Base-by-base conservation (phyloP, 2,888 invertebrate species). In the Lobophora halterata region DNA sequence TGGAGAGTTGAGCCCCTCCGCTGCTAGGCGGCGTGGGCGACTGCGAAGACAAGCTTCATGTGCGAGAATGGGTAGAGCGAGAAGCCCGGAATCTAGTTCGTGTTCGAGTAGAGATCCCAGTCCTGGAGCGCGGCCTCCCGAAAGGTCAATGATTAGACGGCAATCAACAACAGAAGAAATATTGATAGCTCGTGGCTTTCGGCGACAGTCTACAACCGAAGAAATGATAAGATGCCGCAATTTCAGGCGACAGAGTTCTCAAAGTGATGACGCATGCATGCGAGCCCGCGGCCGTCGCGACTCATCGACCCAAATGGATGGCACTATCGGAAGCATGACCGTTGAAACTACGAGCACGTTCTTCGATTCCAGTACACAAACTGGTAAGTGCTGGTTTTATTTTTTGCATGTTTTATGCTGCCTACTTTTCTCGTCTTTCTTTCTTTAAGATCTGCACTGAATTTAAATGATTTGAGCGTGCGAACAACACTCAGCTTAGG, bases 141-240 rank as follows among this genome's bases (percentile, higher is more conserved):
- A 92, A 20, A 88, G 93, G 19, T 94, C 95, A 4, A 91, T 93
- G 54, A 94, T 95, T 43, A 88, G 96, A 40, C 89, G 96, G 40
- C 96, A 96, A 80, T 96, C 96, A 13, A 96, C 96, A 6, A 97
- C 96, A 0, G 96, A 96, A 71, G 97, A 97, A 78, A 97, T 97
- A 60, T 81, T 97, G 20, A 96, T 96, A 61, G 95, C 96, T 0
- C 90, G 96, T 35, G 97, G 97, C 1, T 97, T 97, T 73, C 90
- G 97, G 0, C 89, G 96, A 6, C 96, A 97, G 68, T 95, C 95
- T 2, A 97, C 97, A 4, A 96, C 96, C 0, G 96, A 97, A 66
- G 97, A 97, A 77, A 96, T 96, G 95, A 96, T 96, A 44, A 90
- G 96, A 5, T 96, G 96, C 66, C 89, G 96, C 16, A 97, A 97